Evolutionary conservation across 2,113 vertebrate genomes (phyloP).

Genomic region (Nanorana parkeri): DNA sequence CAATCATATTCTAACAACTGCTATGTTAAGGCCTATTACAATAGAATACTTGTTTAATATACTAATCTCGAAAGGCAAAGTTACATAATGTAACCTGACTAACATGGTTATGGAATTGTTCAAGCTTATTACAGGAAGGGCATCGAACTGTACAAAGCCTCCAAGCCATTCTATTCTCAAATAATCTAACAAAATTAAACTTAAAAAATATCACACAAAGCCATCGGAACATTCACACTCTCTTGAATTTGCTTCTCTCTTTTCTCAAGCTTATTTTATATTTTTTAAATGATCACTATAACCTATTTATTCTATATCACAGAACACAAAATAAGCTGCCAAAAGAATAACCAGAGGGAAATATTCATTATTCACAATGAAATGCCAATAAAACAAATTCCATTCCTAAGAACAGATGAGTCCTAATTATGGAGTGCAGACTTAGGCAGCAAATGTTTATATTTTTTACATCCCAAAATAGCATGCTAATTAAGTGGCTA

Average conservation of each 20-base stretch:
- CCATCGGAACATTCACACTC: not conserved
- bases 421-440: not conserved
- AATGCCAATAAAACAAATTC: not conserved
- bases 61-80: slow-evolving; percentile 1
- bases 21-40: slow-evolving; percentile 39
- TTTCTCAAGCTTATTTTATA: too few species aligned
- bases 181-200: not conserved
- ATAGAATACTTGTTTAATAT: slow-evolving; percentile 38
- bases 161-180: slow-evolving; percentile 1
- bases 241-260: not conserved
- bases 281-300: not conserved
- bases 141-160: slow-evolving; percentile 1
- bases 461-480: slow-evolving; percentile 38
- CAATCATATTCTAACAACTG: slow-evolving; percentile 16
- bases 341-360: not conserved
- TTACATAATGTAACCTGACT: slow-evolving; percentile 34
- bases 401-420: not conserved
- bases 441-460: slow-evolving; percentile 19
- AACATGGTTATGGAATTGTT: slow-evolving; percentile 41
- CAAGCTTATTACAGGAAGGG: slow-evolving; percentile 20
- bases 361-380: not conserved
- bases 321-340: not conserved
- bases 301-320: not conserved
- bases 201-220: slow-evolving; percentile 15
- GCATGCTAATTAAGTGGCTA: not conserved